Evolutionary conservation across 1,140 invertebrate genomes (phyloP).

Genomic region (Papilio aristodemus): DNA sequence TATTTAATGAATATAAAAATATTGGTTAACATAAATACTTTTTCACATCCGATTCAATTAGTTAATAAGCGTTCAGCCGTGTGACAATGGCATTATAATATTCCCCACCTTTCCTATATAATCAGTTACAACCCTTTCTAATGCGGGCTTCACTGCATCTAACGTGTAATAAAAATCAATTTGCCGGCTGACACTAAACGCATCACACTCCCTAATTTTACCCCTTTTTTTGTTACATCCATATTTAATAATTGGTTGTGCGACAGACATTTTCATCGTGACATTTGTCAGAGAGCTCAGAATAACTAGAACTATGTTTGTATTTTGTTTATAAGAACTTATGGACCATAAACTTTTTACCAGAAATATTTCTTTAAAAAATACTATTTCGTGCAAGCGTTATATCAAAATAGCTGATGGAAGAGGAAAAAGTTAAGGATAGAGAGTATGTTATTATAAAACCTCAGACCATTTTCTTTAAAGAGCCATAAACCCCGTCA

Average conservation of each 20-base stretch:
- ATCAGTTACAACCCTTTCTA: conserved; percentile 33
- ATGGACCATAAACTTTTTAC: too few species aligned
- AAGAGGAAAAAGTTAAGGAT: too few species aligned
- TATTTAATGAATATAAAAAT: too few species aligned
- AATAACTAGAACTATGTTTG: too few species aligned
- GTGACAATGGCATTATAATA: conserved; percentile 30
- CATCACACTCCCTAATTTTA: conserved; percentile 32
- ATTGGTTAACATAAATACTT: background rate
- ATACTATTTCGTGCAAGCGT: too few species aligned
- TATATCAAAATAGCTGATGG: too few species aligned
- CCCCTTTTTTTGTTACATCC: conserved; percentile 34
- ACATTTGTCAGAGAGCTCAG: too few species aligned
- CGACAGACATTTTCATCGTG: conserved; percentile 23
- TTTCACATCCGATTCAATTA: conserved; percentile 1
- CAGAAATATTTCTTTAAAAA: background rate
- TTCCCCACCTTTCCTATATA: conserved; percentile 11
- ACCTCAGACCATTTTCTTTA: too few species aligned
- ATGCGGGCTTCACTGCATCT: background rate
- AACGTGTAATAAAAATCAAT: conserved; percentile 33
- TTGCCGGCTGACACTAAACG: conserved; percentile 17
- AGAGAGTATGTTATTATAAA: too few species aligned
- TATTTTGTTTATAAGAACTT: too few species aligned
- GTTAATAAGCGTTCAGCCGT: background rate
- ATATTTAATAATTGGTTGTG: conserved; percentile 26
- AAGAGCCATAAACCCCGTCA: too few species aligned